These are phyloP conservation scores for Thamnophis elegans DNA, from an alignment of 2,797 vertebrate species.

Conservation along the genomic window DNA sequence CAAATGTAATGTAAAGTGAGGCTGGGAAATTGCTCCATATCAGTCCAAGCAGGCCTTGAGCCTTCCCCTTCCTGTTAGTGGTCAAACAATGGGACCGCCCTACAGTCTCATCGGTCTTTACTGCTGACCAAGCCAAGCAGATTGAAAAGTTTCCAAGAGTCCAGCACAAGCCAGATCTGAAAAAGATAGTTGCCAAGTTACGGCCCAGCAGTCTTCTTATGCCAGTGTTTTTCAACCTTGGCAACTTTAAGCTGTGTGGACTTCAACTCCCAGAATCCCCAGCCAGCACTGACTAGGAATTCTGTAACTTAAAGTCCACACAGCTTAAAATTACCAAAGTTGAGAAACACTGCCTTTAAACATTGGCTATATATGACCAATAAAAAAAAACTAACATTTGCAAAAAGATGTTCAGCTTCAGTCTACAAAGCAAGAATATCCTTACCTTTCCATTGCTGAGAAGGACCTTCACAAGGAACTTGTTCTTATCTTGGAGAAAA, in stretches of 20 bases:
- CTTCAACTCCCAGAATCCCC: background rate
- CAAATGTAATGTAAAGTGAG: background rate
- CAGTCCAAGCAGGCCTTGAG: background rate
- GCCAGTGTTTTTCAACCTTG: background rate
- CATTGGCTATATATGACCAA: background rate
- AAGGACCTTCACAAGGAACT: background rate
- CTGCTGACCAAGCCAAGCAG: background rate
- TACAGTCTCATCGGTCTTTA: too few species aligned
- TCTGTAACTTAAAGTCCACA: background rate
- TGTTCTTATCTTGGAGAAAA: background rate
- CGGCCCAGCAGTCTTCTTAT: background rate
- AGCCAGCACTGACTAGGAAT: background rate
- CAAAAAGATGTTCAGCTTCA: background rate
- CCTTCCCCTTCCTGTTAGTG: slow-evolving; percentile 23
- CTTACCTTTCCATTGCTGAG: background rate
- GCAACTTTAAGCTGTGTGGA: background rate
- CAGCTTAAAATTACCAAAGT: background rate
- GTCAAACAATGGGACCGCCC: background rate
- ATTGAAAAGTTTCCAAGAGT: background rate
- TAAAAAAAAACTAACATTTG: background rate
- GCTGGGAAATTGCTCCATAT: background rate
- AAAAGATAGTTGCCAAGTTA: background rate
- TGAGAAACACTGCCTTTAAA: background rate
- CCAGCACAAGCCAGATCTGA: background rate
- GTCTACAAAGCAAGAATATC: too few species aligned